Base-by-base conservation (phyloP, 2,888 invertebrate genomes). In the Noctuana brunneofusca region DNA sequence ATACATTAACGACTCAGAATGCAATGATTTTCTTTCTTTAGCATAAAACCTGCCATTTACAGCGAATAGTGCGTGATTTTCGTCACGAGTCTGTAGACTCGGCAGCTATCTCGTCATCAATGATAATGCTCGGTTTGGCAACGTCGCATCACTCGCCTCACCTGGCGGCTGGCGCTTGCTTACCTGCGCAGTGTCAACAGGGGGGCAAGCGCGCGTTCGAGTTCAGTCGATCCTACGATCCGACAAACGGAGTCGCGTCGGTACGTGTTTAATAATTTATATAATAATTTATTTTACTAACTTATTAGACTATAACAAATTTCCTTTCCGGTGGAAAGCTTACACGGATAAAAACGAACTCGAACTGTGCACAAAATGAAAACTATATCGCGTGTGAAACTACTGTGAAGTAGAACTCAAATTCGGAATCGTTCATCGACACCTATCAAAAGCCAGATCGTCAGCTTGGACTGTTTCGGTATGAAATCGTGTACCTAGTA, bases 41-140 rank as follows among this genome's bases (percentile, higher is more conserved):
- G 60, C n/a, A 32, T 24, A 56, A 64, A 64, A 56, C 52, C 46
- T 53, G 55, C 59, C 43, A 16, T 27, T 81, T 82, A 84, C 75
- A 75, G 68, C 71, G 71, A 82, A 78, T 82, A 82, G 69, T 79
- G 83, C 79, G 81, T 83, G 77, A 82, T 84, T 82, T 82, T 76
- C 71, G 64, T 57, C 56, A 65, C 67, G 54, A 54, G 35, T 43
- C 59, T 52, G 52, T 59, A 53, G 76, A 80, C 83, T 78, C 78
- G 74, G 74, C 79, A 80, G 80, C 86, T 88, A 87, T 88, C 89
- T 59, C 87, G 84, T 89, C 85, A 86, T 86, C 87, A 87, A 85
- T 90, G 89, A 89, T 91, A 89, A 84, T 87, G 83, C 76, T 75
- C 87, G 88, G 88, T 88, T 81, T 88, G 91, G 90, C 90, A 91